These are phyloP conservation scores for Spodoptera litura DNA, from an alignment of 1,140 invertebrate genomes.

Conservation along the genomic window DNA sequence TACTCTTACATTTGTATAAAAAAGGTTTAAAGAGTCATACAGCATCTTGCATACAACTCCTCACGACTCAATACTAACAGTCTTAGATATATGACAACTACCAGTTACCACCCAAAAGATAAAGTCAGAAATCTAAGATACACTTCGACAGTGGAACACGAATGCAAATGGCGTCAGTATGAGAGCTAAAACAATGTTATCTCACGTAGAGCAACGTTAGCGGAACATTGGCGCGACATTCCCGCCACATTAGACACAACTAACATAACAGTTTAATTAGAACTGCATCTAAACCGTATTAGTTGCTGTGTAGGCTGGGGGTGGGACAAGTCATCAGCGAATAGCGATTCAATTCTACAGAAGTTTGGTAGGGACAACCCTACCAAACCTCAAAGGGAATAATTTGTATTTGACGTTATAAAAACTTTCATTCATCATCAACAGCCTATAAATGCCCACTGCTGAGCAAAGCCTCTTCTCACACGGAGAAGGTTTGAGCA, in stretches of 20 bases:
- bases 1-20: too few relatives aligned
- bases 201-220: constrained; percentile 59
- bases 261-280: constrained; percentile 83
- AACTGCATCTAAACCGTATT: constrained; percentile 81
- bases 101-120: background rate
- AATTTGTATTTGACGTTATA: too few relatives aligned
- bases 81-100: background rate
- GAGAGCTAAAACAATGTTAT: constrained; percentile 57
- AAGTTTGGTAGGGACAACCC: too few relatives aligned
- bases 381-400: too few relatives aligned
- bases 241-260: constrained; percentile 74
- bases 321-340: constrained; percentile 49
- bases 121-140: background rate
- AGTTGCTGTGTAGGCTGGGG: constrained; percentile 63
- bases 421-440: too few relatives aligned
- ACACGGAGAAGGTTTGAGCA: too few relatives aligned
- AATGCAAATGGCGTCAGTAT: constrained; percentile 13
- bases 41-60: too few relatives aligned
- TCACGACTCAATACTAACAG: too few relatives aligned
- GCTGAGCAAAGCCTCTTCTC: too few relatives aligned
- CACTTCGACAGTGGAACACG: background rate
- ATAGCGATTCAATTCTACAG: constrained; percentile 25
- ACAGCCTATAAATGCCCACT: too few relatives aligned
- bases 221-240: constrained; percentile 67
- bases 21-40: too few relatives aligned